phyloP scores from a whole-genome alignment of 35 echinoderm and acorn worm species.

The Diadema setosum region DNA sequence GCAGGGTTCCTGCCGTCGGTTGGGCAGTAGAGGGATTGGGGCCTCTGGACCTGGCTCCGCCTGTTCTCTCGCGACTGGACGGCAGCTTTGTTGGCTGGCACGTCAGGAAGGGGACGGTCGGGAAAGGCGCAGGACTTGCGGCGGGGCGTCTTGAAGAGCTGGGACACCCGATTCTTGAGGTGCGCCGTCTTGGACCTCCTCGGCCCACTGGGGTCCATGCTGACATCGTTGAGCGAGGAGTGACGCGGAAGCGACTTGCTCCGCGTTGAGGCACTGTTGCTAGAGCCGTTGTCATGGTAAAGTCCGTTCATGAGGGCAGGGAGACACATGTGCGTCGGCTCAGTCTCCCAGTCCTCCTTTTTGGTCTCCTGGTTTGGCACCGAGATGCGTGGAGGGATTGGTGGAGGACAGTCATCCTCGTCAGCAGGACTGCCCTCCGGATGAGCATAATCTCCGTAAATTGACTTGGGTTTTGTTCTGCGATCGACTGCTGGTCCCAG shows the following conservation, averaged over 20 bases:
- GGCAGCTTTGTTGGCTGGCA: not conserved
- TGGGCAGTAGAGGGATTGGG: constrained; percentile 5
- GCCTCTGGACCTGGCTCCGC: not conserved
- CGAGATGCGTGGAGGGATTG: not conserved
- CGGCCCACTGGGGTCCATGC: not conserved
- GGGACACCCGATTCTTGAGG: constrained; percentile 1
- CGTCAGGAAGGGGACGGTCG: not conserved
- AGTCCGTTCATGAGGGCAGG: not conserved
- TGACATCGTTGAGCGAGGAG: not conserved
- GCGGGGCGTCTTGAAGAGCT: not conserved
- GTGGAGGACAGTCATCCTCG: not conserved
- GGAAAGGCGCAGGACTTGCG: constrained; percentile 3
- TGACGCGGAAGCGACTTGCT: constrained; percentile 8
- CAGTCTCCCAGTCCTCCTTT: not conserved
- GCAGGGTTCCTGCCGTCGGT: not conserved
- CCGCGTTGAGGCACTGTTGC: not conserved
- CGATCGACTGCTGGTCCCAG: constrained; percentile 1
- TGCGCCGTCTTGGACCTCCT: constrained; percentile 10
- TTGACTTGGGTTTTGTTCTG: constrained; percentile 14
- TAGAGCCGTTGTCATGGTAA: not conserved
- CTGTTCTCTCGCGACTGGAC: not conserved
- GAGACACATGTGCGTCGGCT: constrained; percentile 4
- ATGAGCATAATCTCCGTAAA: not conserved
- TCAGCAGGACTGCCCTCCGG: not conserved
- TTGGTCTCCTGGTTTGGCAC: not conserved